Base-by-base conservation (phyloP, 2,797 vertebrate genomes). In the Melanotaenia nigrans region DNA sequence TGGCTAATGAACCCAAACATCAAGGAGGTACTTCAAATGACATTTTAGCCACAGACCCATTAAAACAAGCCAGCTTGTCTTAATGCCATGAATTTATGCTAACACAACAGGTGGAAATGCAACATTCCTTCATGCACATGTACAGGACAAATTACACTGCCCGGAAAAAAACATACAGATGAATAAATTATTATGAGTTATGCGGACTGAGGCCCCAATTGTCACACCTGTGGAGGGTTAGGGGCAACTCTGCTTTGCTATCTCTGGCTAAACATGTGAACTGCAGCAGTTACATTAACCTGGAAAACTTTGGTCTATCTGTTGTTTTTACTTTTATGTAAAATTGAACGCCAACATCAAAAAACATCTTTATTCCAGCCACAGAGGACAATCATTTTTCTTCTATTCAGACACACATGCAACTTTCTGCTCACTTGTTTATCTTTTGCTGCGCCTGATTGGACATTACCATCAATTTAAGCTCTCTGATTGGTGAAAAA, bases 61-160 rank as follows among this genome's bases (percentile, higher is more conserved):
- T 90, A 92, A 90, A 83, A 85, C 92, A 86, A 89, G 86, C 77
- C 35, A 35, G 88, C 84, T 90, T 85, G 89, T 83, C 77, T 92
- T 92, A 92, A 92, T 89, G 87, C 71, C 56, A 83, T 83, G 86
- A 62, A 30, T 40, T 77, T 84, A 79, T 83, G 75, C 83, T 86
- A 65, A 80, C 64, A 71, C 12, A 68, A 85, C 62, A 59, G 82
- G 86, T 91, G 89, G 85, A 86, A 84, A 87, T 86, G 92, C 73
- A 77, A 90, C 83, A 79, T 83, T 87, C 74, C 83, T 78, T 85
- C 90, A 91, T 91, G 87, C 87, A 84, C 78, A 78, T 70, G 84
- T 78, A 80, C 77, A 89, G 73, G 69, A 40, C 79, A n/a, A 77
- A 87, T 81, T 81, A 87, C 74, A 82, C 18, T 38, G 65, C 35